Conservation (phyloP, 2,797 vertebrate species). For the Sitta carolinensis region DNA sequence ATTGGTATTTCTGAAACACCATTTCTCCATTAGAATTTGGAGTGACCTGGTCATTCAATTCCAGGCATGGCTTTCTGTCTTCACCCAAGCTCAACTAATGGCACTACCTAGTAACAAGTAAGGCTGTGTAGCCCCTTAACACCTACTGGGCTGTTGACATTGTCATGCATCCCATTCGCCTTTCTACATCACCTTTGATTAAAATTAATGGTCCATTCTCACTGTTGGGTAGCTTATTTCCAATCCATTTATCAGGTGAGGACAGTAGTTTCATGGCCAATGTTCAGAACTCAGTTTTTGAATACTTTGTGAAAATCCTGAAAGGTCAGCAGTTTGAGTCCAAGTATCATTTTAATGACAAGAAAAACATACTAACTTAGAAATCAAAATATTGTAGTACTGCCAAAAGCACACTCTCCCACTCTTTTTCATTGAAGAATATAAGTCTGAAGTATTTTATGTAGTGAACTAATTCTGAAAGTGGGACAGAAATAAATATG, state of each 20-base stretch:
- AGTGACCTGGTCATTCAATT: conserved; percentile 98
- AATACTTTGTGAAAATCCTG: conserved; percentile 79
- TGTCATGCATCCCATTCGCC: conserved; percentile 87
- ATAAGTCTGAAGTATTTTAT: background rate
- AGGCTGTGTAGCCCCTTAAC: conserved; percentile 81
- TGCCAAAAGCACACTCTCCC: background rate
- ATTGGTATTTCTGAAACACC: conserved; percentile 88
- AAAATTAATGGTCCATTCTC: conserved; percentile 97
- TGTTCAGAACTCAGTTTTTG: conserved; percentile 84
- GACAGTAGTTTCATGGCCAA: conserved; percentile 83
- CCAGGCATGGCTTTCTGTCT: conserved; percentile 92
- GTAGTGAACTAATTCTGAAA: conserved; percentile 1
- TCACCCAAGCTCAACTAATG: conserved; percentile 97
- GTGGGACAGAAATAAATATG: background rate
- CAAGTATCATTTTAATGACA: conserved; percentile 86
- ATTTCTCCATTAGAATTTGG: conserved; percentile 95
- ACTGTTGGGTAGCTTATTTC: conserved; percentile 92
- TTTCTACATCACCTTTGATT: conserved; percentile 96
- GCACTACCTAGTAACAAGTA: conserved; percentile 83
- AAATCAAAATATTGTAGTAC: conserved; percentile 21
- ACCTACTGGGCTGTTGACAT: conserved; percentile 90
- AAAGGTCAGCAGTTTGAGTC: conserved; percentile 86
- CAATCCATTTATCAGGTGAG: conserved; percentile 93
- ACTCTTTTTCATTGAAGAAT: background rate
- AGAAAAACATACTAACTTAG: conserved; percentile 71